Percentiles rank a stretch among this genome's conserved stretches.
Conservation (phyloP, 2,888 invertebrate species). For the Acrobasis suavella region DNA sequence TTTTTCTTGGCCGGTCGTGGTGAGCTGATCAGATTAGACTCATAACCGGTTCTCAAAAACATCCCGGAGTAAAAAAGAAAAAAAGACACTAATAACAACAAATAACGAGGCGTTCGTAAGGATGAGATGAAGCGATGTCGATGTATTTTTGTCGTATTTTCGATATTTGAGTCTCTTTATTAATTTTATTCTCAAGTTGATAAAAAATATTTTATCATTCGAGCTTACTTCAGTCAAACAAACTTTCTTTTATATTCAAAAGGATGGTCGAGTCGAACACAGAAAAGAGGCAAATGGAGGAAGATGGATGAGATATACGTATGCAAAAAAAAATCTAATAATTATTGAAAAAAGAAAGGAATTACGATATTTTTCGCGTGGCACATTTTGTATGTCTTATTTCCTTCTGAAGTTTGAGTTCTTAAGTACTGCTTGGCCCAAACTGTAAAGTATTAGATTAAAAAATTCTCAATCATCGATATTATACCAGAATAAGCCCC, state of each 20-base stretch:
- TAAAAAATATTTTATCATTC: no score
- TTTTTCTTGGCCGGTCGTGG: constrained; percentile 65
- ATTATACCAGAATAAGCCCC: constrained; percentile 30
- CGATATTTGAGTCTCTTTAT: constrained; percentile 34
- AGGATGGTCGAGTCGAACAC: no score
- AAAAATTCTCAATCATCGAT: constrained; percentile 32
- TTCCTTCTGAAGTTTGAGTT: neutral
- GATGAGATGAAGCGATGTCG: constrained; percentile 50
- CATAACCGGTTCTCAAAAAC: constrained; percentile 75
- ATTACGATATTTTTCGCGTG: no score
- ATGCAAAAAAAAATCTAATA: no score
- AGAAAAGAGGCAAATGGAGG: no score
- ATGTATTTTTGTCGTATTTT: constrained; percentile 45
- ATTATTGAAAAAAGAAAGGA: no score
- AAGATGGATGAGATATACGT: no score
- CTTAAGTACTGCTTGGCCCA: neutral
- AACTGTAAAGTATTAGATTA: neutral
- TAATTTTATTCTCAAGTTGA: no score
- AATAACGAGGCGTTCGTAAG: constrained; percentile 74
- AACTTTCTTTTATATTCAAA: no score
- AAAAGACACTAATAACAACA: constrained; percentile 80
- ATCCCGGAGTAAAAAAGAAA: constrained; percentile 65
- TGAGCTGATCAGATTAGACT: constrained; percentile 76
- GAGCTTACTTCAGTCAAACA: no score
- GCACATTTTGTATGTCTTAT: no score